phyloP scores from a whole-genome alignment of 2,888 invertebrate species.

The Mesoligia furuncula region DNA sequence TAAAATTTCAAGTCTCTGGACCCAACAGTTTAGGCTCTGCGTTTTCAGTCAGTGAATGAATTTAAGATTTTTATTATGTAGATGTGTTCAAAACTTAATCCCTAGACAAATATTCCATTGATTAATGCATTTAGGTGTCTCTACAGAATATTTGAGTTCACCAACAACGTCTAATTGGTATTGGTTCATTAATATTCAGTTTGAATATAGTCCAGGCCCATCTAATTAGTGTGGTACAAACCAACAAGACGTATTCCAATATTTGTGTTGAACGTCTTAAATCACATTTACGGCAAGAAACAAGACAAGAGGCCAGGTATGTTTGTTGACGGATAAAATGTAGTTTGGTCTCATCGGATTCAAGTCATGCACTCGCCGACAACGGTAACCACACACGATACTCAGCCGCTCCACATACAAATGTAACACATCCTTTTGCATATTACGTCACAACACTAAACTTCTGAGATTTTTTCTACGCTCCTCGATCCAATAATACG shows the following conservation, averaged over 20 bases:
- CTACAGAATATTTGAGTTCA: constrained; percentile 49
- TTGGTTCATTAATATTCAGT: constrained; percentile 80
- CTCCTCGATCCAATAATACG: too few relatives aligned
- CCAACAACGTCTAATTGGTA: constrained; percentile 66
- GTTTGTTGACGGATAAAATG: constrained; percentile 85
- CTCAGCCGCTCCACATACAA: constrained; percentile 69
- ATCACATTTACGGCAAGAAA: constrained; percentile 87
- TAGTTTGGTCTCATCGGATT: constrained; percentile 85
- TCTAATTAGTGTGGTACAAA: constrained; percentile 80
- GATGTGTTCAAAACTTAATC: background rate
- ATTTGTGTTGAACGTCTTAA: constrained; percentile 88
- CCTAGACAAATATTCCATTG: constrained; percentile 12
- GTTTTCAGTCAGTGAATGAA: background rate
- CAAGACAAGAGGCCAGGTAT: constrained; percentile 87
- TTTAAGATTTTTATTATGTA: background rate
- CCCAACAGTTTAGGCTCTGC: background rate
- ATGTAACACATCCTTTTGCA: constrained; percentile 69
- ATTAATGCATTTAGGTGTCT: constrained; percentile 35
- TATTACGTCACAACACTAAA: constrained; percentile 54
- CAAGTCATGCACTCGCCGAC: constrained; percentile 81
- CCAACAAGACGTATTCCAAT: constrained; percentile 85
- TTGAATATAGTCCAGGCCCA: constrained; percentile 79
- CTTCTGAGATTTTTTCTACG: constrained; percentile 6
- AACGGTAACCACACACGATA: constrained; percentile 77
- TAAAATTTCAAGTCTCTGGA: background rate